Conservation (phyloP, 2,113 vertebrate species). For the Heteronetta atricapilla region DNA sequence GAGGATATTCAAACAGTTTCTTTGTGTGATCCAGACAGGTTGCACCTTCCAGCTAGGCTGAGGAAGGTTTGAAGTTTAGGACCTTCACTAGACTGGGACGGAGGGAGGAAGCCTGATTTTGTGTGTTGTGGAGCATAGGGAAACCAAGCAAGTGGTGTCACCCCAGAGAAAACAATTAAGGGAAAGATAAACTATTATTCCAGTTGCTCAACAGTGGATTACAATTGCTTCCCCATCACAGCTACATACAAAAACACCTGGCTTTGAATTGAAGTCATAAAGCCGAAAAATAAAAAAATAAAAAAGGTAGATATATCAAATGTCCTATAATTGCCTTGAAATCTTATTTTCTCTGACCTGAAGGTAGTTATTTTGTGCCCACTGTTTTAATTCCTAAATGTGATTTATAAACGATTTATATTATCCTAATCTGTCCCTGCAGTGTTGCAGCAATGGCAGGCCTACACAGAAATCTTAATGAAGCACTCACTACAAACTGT, state of each 20-base stretch:
- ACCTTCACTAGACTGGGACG: neutral
- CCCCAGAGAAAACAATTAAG: neutral
- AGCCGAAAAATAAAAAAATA: neutral
- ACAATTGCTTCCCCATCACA: neutral
- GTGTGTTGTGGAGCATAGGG: neutral
- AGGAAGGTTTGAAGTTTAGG: neutral
- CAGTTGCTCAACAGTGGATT: neutral
- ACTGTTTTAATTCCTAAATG: slow-evolving; percentile 39
- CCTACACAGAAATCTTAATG: slow-evolving; percentile 35
- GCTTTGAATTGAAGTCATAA: neutral
- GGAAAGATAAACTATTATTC: neutral
- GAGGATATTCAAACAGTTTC: neutral
- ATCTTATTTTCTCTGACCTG: slow-evolving; percentile 30
- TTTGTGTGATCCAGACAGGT: neutral
- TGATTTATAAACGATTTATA: slow-evolving; percentile 36
- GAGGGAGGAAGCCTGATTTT: neutral
- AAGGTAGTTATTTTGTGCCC: neutral
- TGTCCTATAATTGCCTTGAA: slow-evolving; percentile 6
- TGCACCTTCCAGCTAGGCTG: neutral
- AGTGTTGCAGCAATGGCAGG: slow-evolving; percentile 1
- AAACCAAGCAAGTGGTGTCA: neutral
- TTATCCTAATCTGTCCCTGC: slow-evolving; percentile 30
- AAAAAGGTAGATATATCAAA: neutral
- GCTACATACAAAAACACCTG: neutral
- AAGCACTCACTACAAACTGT: slow-evolving; percentile 13